Evolutionary conservation across 1,140 invertebrate species (phyloP).

Genomic region (Elymnias hypermnestra): DNA sequence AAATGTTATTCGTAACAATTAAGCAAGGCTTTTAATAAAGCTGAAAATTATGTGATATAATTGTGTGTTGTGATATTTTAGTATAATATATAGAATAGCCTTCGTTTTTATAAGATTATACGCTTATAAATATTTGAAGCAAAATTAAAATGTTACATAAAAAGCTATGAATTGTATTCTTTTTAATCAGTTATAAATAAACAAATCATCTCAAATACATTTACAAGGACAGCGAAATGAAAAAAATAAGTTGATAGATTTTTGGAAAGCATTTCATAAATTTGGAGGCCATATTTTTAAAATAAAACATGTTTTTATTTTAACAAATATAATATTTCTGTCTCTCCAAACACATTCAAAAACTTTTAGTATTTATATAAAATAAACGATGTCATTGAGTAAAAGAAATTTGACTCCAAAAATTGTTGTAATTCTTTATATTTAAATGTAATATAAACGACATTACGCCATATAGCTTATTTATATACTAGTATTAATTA

Average conservation of each 20-base stretch:
- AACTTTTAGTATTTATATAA: too few species aligned
- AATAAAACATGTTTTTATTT: not conserved
- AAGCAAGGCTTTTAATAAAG: constrained; percentile 1
- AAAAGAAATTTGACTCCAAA: too few species aligned
- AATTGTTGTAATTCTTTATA: constrained; percentile 1
- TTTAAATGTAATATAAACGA: not conserved
- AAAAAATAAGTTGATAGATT: not conserved
- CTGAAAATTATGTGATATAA: constrained; percentile 34
- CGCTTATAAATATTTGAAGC: constrained; percentile 21
- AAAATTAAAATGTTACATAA: constrained; percentile 1
- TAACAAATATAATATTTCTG: not conserved
- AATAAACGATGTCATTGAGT: too few species aligned
- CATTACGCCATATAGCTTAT: not conserved
- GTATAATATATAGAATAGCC: constrained; percentile 4
- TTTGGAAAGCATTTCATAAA: not conserved
- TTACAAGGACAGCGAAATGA: not conserved
- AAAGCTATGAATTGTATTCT: not conserved
- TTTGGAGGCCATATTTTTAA: not conserved
- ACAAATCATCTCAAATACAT: too few species aligned
- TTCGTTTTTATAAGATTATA: constrained; percentile 20
- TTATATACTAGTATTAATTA: not conserved
- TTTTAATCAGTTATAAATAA: too few species aligned
- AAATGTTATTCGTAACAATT: not conserved
- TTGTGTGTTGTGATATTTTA: constrained; percentile 38
- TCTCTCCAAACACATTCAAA: too few species aligned